Percentiles rank a stretch among this genome's conserved stretches.
These are phyloP conservation scores for Coracopsis vasa DNA, from an alignment of 2,113 vertebrate species.

Conservation along the genomic window DNA sequence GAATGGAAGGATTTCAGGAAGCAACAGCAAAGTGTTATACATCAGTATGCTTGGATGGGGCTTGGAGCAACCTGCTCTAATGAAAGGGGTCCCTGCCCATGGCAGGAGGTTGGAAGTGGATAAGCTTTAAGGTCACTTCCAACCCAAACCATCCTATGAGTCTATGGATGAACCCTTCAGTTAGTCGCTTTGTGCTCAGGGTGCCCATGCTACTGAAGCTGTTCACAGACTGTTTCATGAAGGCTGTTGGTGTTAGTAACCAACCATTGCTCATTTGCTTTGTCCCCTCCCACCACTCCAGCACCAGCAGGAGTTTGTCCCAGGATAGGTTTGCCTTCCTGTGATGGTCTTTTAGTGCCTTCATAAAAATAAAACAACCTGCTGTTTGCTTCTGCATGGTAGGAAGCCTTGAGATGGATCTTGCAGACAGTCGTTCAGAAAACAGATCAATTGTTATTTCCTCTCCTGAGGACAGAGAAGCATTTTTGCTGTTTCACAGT, in stretches of 20 bases:
- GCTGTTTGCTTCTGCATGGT: neutral
- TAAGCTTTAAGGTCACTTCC: neutral
- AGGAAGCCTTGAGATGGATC: neutral
- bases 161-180: neutral
- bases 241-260: neutral
- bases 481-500: neutral
- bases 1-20: neutral
- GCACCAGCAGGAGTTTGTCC: neutral
- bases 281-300: neutral
- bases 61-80: neutral
- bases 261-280: neutral
- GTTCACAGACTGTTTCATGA: neutral
- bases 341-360: neutral
- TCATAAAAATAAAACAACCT: neutral
- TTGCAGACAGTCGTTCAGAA: neutral
- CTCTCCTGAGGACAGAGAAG: neutral
- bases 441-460: neutral
- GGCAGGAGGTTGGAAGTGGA: neutral
- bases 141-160: neutral
- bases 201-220: neutral
- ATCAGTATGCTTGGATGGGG: neutral
- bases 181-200: neutral
- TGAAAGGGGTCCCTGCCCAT: neutral
- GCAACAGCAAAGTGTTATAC: neutral
- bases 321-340: neutral